Base-by-base conservation (phyloP, 2,888 invertebrate genomes). In the Dioctria linearis region DNA sequence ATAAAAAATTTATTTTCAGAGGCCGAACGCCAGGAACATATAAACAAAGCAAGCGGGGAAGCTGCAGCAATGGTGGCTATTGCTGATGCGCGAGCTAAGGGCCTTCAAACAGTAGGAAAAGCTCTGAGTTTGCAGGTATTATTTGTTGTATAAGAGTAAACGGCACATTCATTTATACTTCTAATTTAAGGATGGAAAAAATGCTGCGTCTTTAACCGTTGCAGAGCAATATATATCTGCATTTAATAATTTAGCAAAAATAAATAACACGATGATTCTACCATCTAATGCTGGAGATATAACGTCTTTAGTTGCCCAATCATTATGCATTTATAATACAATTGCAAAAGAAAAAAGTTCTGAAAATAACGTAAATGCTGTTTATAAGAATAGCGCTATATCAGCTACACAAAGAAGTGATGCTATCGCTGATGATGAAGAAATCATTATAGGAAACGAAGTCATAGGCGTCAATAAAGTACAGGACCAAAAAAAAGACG, bases 151-250 rank as follows among this genome's bases (percentile, higher is more conserved):
- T 66, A 79, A 11, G 59, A 66, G 54, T 71, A 71, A 25, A 80
- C 61, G 25, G 25, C 25, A 25, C 25, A 25, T 25, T 25, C 25
- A 25, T 25, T 25, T 82, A 65, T 76, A 67, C 43, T n/a, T 49
- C 49, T 78, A 54, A 75, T 86, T 87, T 8, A 87, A 94, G 92
- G 92, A 95, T 86, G 98, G 96, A 39, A 92, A 93, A 83, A 94
- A 96, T 89, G 99, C 99, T 0, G 99, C 99, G 3, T 94, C 97
- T 0, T 90, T 99, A 57, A 93, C 94, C 11, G 91, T 99, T 82
- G 99, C 99, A 0, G 98, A 99, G 86, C 96, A 98, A 87, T 99
- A 99, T 87, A 96, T 99, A 57, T 90, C 92, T 37, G 98, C 99
- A 11, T 99, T 99, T 89, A 93, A 95, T 86, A 95, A 97, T 86